Base-by-base conservation (phyloP, 37 sponge, comb jelly and placozoan genomes). In the Amphimedon queenslandica region DNA sequence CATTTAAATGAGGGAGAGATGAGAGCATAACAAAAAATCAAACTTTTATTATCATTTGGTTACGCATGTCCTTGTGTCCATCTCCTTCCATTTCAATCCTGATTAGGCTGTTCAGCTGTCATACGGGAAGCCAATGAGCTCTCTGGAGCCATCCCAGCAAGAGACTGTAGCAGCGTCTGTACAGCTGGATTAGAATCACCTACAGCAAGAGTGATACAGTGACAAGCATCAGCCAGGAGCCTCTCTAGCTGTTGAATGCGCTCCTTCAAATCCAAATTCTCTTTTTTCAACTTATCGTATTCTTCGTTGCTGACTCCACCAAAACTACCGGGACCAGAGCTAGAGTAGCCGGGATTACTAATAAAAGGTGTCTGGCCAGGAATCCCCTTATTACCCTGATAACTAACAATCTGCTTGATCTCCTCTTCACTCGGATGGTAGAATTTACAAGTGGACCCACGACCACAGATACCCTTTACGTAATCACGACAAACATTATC, bases 201-300 rank as follows among this genome's bases (percentile, higher is more conserved):
- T 2, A 84, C 84, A 2, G 84, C 84, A 24, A 84, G 73, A 1
- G 84, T 84, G 75, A 84, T 84, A 37, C 84, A 84, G 67, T 84
- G 74, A 33, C 84, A 84, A 0, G 84, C 84, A 56, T 84, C 84
- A 8, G 84, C 84, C 23, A 84, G 72, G 0, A 84, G 78, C 1
- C 84, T 77, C 47, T 84, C 84, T 57, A 84, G 33, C 73, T 84
- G 84, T 6, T 76, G 40, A 1, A 66, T 41, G 4, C 84, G 63
- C 37, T 70, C 39, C 56, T 84, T 77, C 67, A 84, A 66, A 6
- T 56, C 77, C 1, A 57, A 41, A 40, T 84, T 84, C 40, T 84
- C 84, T 4, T 55, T 47, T 24, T 70, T 47, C 13, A 70, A 53
- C 11, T 38, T 16, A 41, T 16, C 42, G 8, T 47, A 13, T 13